Base-by-base conservation (phyloP, 2,797 vertebrate species). In the Tamandua tetradactyla region DNA sequence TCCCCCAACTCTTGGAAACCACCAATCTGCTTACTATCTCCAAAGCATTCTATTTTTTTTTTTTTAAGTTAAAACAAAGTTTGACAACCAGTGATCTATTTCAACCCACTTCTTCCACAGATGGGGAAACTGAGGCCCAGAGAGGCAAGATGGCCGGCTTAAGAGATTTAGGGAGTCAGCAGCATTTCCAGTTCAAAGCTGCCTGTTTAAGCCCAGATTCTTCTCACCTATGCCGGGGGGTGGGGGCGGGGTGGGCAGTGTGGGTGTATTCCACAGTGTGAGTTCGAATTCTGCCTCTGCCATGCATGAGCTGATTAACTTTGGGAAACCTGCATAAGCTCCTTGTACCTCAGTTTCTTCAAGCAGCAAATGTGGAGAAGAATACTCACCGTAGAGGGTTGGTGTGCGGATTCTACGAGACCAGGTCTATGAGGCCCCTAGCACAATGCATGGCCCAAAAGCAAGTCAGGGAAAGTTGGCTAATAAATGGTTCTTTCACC, bases 401-500 rank as follows among this genome's bases (percentile, higher is more conserved):
- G 30, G n/a, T n/a, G 20, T 62, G 42, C 15, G 44, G 78, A 37
- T 55, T 81, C 83, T 25, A 22, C 4, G 1, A 72, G 69, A 52
- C 22, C 55, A 44, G 1, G 1, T 7, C 9, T 0, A 0, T 22
- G 17, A 40, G 47, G 13, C 69, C 27, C 47, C 3, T 12, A 14
- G 71, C 84, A 7, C 17, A 1, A 44, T 5, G 35, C 25, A 32
- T 3, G 62, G 61, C 13, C 23, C 64, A 1, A 37, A 57, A 92
- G 69, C 35, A 59, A 81, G 66, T 0, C 27, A 11, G 62, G 78
- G 79, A 62, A 74, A 30, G 42, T 61, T 91, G 84, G 75, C 87
- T 92, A 61, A 87, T 57, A 84, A 55, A 74, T 8, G 32, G 20
- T 47, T 61, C 3, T 91, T 93, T 95, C 92, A 55, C 90, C 92